Evolutionary conservation across 2,113 vertebrate genomes (phyloP).

Genomic region (Bos indicus): DNA sequence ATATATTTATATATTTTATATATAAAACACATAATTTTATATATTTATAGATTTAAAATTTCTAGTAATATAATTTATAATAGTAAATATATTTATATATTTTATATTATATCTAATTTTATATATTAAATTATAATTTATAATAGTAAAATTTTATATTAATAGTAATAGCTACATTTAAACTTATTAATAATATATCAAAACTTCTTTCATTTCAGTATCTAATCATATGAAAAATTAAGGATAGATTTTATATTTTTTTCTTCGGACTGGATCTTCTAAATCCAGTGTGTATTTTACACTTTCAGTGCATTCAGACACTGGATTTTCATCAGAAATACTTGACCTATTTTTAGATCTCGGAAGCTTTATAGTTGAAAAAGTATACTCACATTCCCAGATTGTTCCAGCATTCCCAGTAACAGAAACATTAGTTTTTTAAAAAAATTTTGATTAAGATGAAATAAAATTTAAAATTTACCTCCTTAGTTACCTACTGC

Average conservation of each 20-base stretch:
- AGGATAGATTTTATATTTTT: not conserved
- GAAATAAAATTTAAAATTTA: not conserved
- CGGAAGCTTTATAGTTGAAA: not conserved
- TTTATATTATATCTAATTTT: not conserved
- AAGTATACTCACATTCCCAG: not conserved
- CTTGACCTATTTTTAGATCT: not conserved
- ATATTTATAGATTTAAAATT: not conserved
- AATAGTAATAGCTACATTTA: not conserved
- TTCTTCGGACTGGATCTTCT: not conserved
- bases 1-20: not conserved
- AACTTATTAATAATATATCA: not conserved
- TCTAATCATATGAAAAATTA: not conserved
- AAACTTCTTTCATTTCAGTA: not conserved
- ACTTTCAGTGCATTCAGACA: not conserved
- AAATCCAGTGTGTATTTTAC: not conserved
- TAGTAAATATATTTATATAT: too few species aligned
- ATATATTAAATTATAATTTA: not conserved
- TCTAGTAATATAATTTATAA: too few species aligned
- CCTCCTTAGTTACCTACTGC: not conserved
- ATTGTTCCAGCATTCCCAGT: not conserved
- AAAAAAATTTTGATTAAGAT: not conserved
- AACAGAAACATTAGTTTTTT: not conserved
- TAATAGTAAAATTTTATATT: not conserved
- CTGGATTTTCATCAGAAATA: slow-evolving; percentile 20
- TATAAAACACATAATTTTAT: too few species aligned